Percentiles rank a stretch among this genome's conserved stretches.
Evolutionary conservation across 1,140 invertebrate species (phyloP).

Genomic region (Cylas formicarius): DNA sequence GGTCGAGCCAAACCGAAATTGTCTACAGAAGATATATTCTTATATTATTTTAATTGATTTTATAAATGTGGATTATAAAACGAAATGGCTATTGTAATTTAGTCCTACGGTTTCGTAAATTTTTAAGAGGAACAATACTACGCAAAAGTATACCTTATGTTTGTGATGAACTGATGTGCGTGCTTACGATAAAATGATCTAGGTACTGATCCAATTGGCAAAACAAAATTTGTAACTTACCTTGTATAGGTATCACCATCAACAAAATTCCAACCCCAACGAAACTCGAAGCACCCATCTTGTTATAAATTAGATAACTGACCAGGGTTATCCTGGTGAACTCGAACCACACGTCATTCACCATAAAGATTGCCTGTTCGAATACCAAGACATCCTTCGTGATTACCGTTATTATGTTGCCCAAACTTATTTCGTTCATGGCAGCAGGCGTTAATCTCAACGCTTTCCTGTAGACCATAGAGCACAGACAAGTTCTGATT

Average conservation of each 20-base stretch:
- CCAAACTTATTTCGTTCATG: constrained; percentile 68
- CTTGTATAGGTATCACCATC: constrained; percentile 56
- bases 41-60: too few relatives aligned
- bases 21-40: too few relatives aligned
- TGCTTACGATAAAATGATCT: too few relatives aligned
- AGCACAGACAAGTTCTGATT: constrained; percentile 68
- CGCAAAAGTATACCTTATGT: too few relatives aligned
- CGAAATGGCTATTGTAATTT: too few relatives aligned
- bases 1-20: too few relatives aligned
- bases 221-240: too few relatives aligned
- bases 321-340: constrained; percentile 70
- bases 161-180: too few relatives aligned
- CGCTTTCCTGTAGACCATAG: constrained; percentile 77
- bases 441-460: constrained; percentile 61
- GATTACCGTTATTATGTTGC: constrained; percentile 86
- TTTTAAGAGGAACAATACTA: too few relatives aligned
- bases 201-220: too few relatives aligned
- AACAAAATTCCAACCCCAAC: constrained; percentile 71
- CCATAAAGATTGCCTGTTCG: constrained; percentile 52
- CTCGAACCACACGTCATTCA: constrained; percentile 71
- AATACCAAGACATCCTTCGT: constrained; percentile 80
- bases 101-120: too few relatives aligned
- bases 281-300: constrained; percentile 65
- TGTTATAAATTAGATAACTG: constrained; percentile 65
- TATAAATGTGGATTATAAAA: too few relatives aligned